Conservation (phyloP, 2,888 invertebrate species). For the Drosophila lutescens region DNA sequence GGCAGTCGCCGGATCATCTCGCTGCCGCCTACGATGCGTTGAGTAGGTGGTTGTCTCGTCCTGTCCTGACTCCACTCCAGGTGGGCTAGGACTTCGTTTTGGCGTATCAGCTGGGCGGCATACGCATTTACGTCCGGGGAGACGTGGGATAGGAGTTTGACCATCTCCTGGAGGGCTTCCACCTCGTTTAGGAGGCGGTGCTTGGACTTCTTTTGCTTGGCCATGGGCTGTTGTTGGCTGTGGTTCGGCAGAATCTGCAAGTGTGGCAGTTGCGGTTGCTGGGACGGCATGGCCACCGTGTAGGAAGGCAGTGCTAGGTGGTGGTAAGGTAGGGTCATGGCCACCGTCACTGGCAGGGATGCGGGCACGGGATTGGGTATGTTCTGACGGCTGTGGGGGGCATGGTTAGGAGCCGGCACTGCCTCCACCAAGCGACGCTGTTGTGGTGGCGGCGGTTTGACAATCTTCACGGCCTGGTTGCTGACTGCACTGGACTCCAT, state of each 20-base stretch:
- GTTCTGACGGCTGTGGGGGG: conserved; percentile 1
- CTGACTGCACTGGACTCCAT: conserved; percentile 10
- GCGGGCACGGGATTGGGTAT: neutral
- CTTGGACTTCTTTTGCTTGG: conserved; percentile 29
- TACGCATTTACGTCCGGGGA: conserved; percentile 51
- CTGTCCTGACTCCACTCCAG: conserved; percentile 47
- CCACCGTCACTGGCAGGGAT: conserved; percentile 8
- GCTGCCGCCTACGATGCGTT: conserved; percentile 52
- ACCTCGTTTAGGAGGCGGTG: conserved; percentile 54
- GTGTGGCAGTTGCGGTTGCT: neutral
- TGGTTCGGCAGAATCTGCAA: conserved; percentile 2
- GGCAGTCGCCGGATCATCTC: conserved; percentile 18
- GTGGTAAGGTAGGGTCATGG: conserved; percentile 22
- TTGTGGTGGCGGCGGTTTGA: neutral
- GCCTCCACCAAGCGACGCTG: neutral
- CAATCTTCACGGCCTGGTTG: neutral
- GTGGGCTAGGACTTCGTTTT: conserved; percentile 56
- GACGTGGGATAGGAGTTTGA: conserved; percentile 22
- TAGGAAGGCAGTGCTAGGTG: conserved; percentile 10
- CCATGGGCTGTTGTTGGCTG: neutral
- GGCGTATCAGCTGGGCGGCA: conserved; percentile 51
- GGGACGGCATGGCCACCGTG: conserved; percentile 12
- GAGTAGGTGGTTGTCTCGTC: neutral
- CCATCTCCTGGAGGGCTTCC: conserved; percentile 59
- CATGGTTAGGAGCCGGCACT: neutral